Conservation (phyloP, 2,113 vertebrate species). For the Tricholaema leucomelas region DNA sequence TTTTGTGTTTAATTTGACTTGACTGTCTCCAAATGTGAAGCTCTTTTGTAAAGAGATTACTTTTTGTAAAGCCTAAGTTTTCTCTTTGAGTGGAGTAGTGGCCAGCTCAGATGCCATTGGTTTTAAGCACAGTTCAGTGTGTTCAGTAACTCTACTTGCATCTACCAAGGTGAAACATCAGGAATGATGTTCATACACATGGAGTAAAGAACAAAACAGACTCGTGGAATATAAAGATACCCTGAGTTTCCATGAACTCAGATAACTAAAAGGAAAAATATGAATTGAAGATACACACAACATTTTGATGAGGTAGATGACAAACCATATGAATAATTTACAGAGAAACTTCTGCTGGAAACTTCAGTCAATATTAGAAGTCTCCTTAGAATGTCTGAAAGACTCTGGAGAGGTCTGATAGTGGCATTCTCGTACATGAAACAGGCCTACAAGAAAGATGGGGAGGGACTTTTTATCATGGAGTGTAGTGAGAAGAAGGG, state of each 20-base stretch:
- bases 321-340: not conserved
- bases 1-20: not conserved
- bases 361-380: not conserved
- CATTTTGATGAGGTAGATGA: not conserved
- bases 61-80: not conserved
- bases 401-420: not conserved
- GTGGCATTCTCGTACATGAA: no score
- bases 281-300: not conserved
- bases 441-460: no score
- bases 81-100: not conserved
- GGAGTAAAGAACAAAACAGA: not conserved
- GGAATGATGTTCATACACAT: not conserved
- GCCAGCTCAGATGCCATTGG: not conserved
- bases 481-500: fast-evolving
- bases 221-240: not conserved
- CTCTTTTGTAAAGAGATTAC: not conserved
- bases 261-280: not conserved
- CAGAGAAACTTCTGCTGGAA: not conserved
- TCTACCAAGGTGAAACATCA: not conserved
- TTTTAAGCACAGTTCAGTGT: not conserved
- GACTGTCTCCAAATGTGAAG: not conserved
- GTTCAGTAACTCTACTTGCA: not conserved
- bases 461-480: not conserved
- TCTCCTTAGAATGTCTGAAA: not conserved
- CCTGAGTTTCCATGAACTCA: not conserved